Evolutionary conservation across 2,888 invertebrate species (phyloP).

Genomic region (Apocheima hispidaria): DNA sequence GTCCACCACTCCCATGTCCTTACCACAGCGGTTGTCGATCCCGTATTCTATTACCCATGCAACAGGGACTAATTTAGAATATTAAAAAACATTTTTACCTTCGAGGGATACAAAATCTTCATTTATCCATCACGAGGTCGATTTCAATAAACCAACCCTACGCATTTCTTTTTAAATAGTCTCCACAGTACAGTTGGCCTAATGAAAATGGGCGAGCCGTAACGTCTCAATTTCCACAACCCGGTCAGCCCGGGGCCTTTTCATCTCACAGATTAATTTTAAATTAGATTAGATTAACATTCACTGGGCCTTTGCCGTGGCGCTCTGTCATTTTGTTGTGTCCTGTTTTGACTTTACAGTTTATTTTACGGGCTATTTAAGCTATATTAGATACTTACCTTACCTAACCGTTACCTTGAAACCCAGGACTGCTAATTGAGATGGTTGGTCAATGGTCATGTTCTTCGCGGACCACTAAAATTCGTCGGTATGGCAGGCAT

Average conservation of each 20-base stretch:
- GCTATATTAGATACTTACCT: too few species aligned
- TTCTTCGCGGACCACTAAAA: too few species aligned
- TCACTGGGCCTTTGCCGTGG: constrained; percentile 64
- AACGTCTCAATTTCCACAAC: constrained; percentile 66
- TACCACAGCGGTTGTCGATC: too few species aligned
- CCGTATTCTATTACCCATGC: too few species aligned
- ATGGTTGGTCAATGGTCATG: too few species aligned
- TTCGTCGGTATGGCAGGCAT: too few species aligned
- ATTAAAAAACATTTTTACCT: too few species aligned
- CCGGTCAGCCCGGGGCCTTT: constrained; percentile 60
- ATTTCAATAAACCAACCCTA: constrained; percentile 38
- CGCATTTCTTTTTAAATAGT: constrained; percentile 61
- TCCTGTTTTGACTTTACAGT: constrained; percentile 46
- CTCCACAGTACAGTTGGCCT: constrained; percentile 60
- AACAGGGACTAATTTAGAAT: too few species aligned
- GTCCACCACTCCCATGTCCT: too few species aligned
- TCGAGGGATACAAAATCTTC: neutral
- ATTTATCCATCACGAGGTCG: neutral
- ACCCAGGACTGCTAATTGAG: too few species aligned
- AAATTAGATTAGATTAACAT: constrained; percentile 78
- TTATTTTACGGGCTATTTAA: neutral
- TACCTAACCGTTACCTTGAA: too few species aligned
- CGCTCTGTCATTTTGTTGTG: constrained; percentile 65
- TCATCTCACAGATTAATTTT: constrained; percentile 78
- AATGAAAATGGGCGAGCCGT: constrained; percentile 69